phyloP scores from a whole-genome alignment of 2,888 invertebrate genomes.

The Mesodorylaimus sp. region DNA sequence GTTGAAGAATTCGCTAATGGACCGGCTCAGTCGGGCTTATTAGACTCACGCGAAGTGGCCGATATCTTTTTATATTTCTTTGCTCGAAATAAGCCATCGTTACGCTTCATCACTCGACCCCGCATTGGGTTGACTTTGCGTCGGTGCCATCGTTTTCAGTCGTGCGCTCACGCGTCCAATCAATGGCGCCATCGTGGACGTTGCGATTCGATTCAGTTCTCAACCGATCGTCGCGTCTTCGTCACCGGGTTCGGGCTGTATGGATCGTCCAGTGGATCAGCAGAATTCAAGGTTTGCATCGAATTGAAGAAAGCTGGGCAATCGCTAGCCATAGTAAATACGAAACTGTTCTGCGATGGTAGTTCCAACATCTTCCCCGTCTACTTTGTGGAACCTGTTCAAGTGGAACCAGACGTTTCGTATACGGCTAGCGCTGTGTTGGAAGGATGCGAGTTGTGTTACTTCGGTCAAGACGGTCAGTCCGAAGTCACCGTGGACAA shows the following conservation, averaged over 20 bases:
- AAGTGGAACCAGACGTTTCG: conserved; percentile 67
- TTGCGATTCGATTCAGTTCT: conserved; percentile 89
- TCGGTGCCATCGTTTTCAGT: conserved; percentile 75
- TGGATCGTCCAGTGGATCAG: conserved; percentile 84
- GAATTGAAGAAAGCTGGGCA: conserved; percentile 71
- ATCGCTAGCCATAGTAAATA: conserved; percentile 39
- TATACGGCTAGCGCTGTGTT: conserved; percentile 88
- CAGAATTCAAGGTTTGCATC: conserved; percentile 73
- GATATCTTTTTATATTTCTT: conserved; percentile 87
- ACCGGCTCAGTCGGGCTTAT: background rate
- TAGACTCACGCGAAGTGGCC: conserved; percentile 49
- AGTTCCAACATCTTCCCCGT: conserved; percentile 87
- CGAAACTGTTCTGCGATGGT: conserved; percentile 74
- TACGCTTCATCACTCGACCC: conserved; percentile 61
- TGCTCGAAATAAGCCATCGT: conserved; percentile 60
- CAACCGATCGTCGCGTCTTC: conserved; percentile 81
- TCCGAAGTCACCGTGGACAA: background rate
- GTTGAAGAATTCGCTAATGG: conserved; percentile 74
- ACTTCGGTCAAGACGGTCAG: conserved; percentile 79
- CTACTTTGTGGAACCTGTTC: conserved; percentile 54
- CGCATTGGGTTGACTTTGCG: conserved; percentile 73
- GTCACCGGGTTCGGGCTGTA: conserved; percentile 86
- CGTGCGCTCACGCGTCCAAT: conserved; percentile 78
- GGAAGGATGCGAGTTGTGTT: conserved; percentile 79
- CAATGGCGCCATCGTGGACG: conserved; percentile 92